These are phyloP conservation scores for Pyxicephalus adspersus DNA, from an alignment of 2,113 vertebrate genomes.

Conservation along the genomic window DNA sequence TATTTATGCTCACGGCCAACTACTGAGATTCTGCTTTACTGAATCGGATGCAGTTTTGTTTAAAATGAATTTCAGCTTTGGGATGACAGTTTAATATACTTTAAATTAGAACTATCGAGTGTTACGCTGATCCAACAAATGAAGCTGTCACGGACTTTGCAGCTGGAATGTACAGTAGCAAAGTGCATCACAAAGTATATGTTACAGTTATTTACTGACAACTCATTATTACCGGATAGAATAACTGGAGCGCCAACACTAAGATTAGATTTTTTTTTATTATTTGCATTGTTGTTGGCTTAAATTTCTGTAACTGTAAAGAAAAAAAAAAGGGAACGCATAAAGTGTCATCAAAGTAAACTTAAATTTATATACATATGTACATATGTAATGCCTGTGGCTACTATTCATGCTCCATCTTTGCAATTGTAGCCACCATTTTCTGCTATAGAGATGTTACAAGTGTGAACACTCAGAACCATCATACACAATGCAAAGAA, in stretches of 20 bases:
- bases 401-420: too few species aligned
- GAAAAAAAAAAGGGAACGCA: too few species aligned
- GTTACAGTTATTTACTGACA: slow-evolving; percentile 12
- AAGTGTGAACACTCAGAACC: too few species aligned
- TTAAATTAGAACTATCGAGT: slow-evolving; percentile 30
- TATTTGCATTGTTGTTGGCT: too few species aligned
- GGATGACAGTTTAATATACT: slow-evolving; percentile 34
- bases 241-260: not conserved
- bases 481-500: too few species aligned
- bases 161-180: not conserved
- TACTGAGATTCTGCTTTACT: not conserved
- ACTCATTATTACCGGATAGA: not conserved
- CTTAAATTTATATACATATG: too few species aligned
- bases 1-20: not conserved
- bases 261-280: not conserved
- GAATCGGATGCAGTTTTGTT: not conserved
- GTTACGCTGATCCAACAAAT: slow-evolving; percentile 15
- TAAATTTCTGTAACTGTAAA: too few species aligned
- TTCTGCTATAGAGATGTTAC: too few species aligned
- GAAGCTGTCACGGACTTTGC: slow-evolving; percentile 14
- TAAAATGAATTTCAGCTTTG: slow-evolving; percentile 18
- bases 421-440: too few species aligned
- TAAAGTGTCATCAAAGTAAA: too few species aligned
- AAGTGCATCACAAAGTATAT: not conserved
- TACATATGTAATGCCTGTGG: too few species aligned